Evolutionary conservation across 2,113 vertebrate species (phyloP).

Genomic region (Gobio gobio): DNA sequence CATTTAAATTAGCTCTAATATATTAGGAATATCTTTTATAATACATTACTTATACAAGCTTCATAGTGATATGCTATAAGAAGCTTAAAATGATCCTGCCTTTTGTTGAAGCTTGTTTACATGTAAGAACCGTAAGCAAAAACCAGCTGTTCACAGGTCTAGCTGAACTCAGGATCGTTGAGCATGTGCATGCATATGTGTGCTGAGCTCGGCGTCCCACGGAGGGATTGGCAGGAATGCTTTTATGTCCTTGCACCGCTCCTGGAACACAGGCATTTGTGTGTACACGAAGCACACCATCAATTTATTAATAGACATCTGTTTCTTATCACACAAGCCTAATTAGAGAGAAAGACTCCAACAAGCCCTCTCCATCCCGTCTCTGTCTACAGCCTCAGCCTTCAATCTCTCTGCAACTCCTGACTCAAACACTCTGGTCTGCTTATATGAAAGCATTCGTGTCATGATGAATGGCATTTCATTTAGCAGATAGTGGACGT

Average conservation of each 20-base stretch:
- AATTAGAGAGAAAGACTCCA: slow-evolving; percentile 65
- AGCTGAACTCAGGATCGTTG: slow-evolving; percentile 27
- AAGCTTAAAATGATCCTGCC: neutral
- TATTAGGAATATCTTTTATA: neutral
- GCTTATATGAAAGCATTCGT: neutral
- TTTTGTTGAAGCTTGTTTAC: slow-evolving; percentile 20
- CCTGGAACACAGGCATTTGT: slow-evolving; percentile 63
- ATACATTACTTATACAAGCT: neutral
- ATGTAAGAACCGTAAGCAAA: neutral
- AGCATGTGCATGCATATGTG: slow-evolving; percentile 39
- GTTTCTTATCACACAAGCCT: slow-evolving; percentile 69
- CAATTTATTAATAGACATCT: slow-evolving; percentile 75
- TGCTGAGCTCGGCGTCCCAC: slow-evolving; percentile 14
- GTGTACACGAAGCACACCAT: slow-evolving; percentile 68
- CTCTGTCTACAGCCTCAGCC: neutral
- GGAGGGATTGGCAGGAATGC: slow-evolving; percentile 62
- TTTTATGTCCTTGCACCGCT: slow-evolving; percentile 66
- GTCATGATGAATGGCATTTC: neutral
- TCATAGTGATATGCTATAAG: neutral
- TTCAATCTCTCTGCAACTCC: neutral
- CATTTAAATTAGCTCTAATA: neutral
- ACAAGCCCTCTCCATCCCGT: slow-evolving; percentile 7
- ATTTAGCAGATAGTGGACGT: neutral
- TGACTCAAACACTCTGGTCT: neutral
- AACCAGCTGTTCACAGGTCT: slow-evolving; percentile 16